Evolutionary conservation across 2,888 invertebrate genomes (phyloP).

Genomic region (Meandrusa payeni): DNA sequence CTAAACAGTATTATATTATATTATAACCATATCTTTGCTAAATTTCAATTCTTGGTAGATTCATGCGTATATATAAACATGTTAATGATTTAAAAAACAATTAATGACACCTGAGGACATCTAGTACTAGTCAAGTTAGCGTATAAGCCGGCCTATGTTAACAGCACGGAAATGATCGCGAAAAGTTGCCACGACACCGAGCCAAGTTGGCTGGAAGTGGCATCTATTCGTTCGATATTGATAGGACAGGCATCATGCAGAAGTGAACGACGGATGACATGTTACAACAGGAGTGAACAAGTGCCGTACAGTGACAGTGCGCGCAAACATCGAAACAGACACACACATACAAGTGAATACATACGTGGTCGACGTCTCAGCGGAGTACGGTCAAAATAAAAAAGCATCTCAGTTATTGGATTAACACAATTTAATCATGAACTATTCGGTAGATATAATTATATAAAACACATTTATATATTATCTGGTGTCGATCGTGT

Average conservation of each 20-base stretch:
- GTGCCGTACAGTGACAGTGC: conserved; percentile 75
- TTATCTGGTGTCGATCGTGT: conserved; percentile 71
- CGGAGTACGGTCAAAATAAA: conserved; percentile 79
- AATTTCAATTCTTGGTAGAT: conserved; percentile 1
- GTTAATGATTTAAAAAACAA: conserved; percentile 13
- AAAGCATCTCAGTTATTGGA: conserved; percentile 79
- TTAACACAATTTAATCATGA: conserved; percentile 81
- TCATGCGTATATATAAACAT: conserved; percentile 16
- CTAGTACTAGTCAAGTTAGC: conserved; percentile 17
- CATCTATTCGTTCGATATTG: conserved; percentile 42
- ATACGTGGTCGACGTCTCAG: conserved; percentile 79
- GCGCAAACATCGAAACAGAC: conserved; percentile 78
- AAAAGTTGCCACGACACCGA: conserved; percentile 29
- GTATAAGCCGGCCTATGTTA: conserved; percentile 15
- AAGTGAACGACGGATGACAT: conserved; percentile 65
- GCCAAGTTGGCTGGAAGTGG: conserved; percentile 34
- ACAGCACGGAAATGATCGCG: conserved; percentile 20
- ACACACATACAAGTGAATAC: conserved; percentile 76
- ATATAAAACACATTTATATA: conserved; percentile 79
- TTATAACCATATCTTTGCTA: conserved; percentile 5
- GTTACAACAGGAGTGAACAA: conserved; percentile 50
- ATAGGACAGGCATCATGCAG: conserved; percentile 68
- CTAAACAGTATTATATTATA: conserved; percentile 8
- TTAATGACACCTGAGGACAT: conserved; percentile 13
- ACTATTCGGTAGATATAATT: conserved; percentile 74